Evolutionary conservation across 2,113 vertebrate species (phyloP).

Genomic region (Apodemus speciosus): DNA sequence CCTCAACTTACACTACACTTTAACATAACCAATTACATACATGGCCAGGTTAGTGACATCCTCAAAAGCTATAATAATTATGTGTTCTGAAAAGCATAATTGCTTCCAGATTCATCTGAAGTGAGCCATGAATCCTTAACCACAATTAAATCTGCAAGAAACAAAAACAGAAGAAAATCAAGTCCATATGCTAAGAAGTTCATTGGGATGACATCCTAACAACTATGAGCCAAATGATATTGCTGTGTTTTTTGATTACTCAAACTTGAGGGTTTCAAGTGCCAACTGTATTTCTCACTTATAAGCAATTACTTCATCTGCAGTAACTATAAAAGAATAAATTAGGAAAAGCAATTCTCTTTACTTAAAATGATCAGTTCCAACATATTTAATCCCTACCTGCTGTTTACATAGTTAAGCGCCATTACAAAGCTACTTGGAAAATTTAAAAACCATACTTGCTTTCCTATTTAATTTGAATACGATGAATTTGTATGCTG

Average conservation of each 20-base stretch:
- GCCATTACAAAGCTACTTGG: background rate
- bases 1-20: background rate
- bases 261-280: background rate
- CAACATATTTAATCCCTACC: background rate
- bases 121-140: background rate
- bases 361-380: background rate
- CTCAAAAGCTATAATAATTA: background rate
- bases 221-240: background rate
- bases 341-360: background rate
- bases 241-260: background rate
- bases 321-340: background rate
- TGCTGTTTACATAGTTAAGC: background rate
- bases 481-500: background rate
- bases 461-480: constrained; percentile 4
- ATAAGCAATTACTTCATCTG: background rate
- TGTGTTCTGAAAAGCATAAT: constrained; percentile 8
- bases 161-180: background rate
- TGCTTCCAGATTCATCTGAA: background rate
- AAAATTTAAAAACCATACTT: constrained; percentile 7
- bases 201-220: background rate
- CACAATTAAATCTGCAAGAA: background rate
- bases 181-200: background rate
- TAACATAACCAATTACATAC: background rate
- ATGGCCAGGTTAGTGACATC: background rate
- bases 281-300: constrained; percentile 16